phyloP scores from a whole-genome alignment of 2,888 invertebrate species.

The Plagodis dolabraria region DNA sequence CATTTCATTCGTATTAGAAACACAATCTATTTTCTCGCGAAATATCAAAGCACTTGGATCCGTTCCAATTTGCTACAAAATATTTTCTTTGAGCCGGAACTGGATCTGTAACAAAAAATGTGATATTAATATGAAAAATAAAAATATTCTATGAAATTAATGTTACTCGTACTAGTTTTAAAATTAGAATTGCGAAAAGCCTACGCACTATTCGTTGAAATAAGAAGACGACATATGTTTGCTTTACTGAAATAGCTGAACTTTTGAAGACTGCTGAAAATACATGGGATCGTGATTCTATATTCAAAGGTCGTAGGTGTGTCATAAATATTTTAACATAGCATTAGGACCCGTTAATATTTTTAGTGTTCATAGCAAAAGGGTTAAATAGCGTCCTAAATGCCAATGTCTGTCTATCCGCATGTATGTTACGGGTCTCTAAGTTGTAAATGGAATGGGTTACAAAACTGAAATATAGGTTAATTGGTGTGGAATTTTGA shows the following conservation, averaged over 20 bases:
- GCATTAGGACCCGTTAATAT: neutral
- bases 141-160: slow-evolving; percentile 8
- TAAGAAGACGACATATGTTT: slow-evolving; percentile 26
- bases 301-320: neutral
- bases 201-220: slow-evolving; percentile 29
- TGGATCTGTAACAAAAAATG: slow-evolving; percentile 31
- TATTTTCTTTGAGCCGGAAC: slow-evolving; percentile 27
- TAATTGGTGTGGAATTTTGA: too few species aligned
- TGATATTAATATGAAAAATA: slow-evolving; percentile 9
- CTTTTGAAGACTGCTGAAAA: neutral
- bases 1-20: slow-evolving; percentile 5
- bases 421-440: too few species aligned
- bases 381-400: too few species aligned
- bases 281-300: slow-evolving; percentile 1
- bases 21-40: slow-evolving; percentile 13
- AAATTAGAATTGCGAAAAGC: slow-evolving; percentile 21
- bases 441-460: too few species aligned
- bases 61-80: slow-evolving; percentile 26
- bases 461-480: too few species aligned
- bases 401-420: too few species aligned
- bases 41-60: slow-evolving; percentile 20
- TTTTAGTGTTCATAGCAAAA: too few species aligned
- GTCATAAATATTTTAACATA: neutral
- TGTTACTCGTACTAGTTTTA: slow-evolving; percentile 19
- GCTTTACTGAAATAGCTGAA: slow-evolving; percentile 21